Evolutionary conservation across 2,888 invertebrate species (phyloP), one percentile per base, ranked within the genome.

Genomic region (Drosophila affinis): DNA sequence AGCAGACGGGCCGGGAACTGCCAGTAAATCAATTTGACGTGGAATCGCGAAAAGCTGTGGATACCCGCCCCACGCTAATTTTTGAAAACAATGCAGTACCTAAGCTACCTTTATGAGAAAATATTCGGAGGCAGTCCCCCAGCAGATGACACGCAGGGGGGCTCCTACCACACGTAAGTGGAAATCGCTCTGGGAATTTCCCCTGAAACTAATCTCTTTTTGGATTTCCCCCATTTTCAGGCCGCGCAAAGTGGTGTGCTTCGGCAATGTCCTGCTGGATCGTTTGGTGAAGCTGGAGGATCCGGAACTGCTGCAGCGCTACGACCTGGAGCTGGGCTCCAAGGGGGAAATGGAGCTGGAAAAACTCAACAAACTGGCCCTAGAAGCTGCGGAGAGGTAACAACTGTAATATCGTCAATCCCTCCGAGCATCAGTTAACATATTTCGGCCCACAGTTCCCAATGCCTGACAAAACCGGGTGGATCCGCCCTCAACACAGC

Each of bases 401-500:
- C 14, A 34, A 44, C 1, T 39, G 18, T 10, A 21, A 18, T 12
- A 10, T 6, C 2, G 24, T 7, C 1, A 47, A n/a, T 6, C 4
- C 32, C 7, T 27, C 14, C 3, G 29, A 47, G 29, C 9, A 58
- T 29, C 24, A 3, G 10, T 17, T 46, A 34, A 9, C 12, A 9
- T 21, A 39, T 27, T 18, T 6, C 1, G 3, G 24, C 4, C 0
- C 17, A 10, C 58, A 88, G 88, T 21, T 76, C 75, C 14, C 69
- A 65, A 29, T 72, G 67, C 4, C 48, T 68, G 3, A 61, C 61
- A 0, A 87, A 90, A 49, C 86, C 90, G 17, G 94, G 94, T 9
- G 94, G 94, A 2, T 92, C 93, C 29, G 92, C 92, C 10, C 92
- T 93, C 73, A 94, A 94, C 79, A 93, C 93, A 0, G 79, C 92